A percentile compares a stretch with the other conserved stretches of the same genome.
Evolutionary conservation across 2,888 invertebrate species (phyloP).

Genomic region (Lamproptera curius): DNA sequence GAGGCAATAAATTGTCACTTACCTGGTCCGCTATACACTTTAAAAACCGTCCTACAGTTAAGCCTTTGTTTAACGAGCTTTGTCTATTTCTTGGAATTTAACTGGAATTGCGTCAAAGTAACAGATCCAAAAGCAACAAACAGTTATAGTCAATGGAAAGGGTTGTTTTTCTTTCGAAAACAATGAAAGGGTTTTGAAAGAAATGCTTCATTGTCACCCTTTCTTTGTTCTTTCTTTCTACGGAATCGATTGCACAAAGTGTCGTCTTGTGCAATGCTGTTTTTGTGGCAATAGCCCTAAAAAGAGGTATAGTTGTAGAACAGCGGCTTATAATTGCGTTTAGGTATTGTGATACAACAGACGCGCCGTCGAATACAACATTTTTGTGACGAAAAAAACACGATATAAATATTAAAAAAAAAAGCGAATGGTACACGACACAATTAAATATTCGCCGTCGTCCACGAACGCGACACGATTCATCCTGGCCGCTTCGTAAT

Average conservation of each 20-base stretch:
- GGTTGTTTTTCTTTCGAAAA: constrained; percentile 66
- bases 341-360: too few relatives aligned
- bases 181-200: constrained; percentile 64
- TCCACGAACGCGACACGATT: constrained; percentile 11
- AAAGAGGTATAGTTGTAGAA: neutral
- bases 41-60: neutral
- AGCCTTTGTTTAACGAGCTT: constrained; percentile 14
- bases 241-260: constrained; percentile 59
- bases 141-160: constrained; percentile 56
- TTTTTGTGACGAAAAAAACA: neutral
- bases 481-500: constrained; percentile 17
- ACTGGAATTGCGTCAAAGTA: constrained; percentile 60
- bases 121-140: constrained; percentile 52
- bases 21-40: constrained; percentile 7
- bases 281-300: constrained; percentile 9
- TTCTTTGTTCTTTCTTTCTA: constrained; percentile 53
- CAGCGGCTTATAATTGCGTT: too few relatives aligned
- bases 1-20: constrained; percentile 4
- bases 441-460: constrained; percentile 2
- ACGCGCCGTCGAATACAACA: neutral
- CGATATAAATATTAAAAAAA: too few relatives aligned
- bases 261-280: constrained; percentile 43
- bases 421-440: too few relatives aligned
- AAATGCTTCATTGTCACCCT: constrained; percentile 58
- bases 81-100: constrained; percentile 47